Conservation (phyloP, 2,797 vertebrate genomes). For the Bradypodion pumilum region DNA sequence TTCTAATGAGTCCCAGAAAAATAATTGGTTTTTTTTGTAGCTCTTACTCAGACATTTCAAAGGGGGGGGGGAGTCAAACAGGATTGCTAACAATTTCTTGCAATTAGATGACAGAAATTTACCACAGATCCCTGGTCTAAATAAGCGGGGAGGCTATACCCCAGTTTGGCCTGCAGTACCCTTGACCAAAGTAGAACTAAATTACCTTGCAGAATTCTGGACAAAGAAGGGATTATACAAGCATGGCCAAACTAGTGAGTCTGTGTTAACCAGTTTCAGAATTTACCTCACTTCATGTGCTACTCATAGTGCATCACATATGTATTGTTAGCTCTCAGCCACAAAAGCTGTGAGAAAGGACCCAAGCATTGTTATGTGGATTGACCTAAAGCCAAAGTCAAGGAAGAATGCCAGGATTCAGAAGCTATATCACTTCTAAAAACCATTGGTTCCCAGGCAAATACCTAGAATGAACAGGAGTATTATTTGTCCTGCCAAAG, state of each 20-base stretch:
- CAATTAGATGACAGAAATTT: not conserved
- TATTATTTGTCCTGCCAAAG: not conserved
- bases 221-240: not conserved
- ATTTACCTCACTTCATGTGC: not conserved
- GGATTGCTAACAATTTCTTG: not conserved
- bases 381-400: not conserved
- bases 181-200: not conserved
- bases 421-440: not conserved
- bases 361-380: not conserved
- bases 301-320: not conserved
- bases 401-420: not conserved
- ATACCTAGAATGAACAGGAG: not conserved
- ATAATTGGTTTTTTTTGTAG: not conserved
- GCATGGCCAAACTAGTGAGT: not conserved
- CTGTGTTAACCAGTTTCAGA: not conserved
- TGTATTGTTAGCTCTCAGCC: not conserved
- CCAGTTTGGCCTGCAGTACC: no score
- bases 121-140: no score
- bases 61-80: conserved; percentile 1
- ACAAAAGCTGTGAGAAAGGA: not conserved
- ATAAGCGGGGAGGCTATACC: no score
- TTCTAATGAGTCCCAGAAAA: accelerated
- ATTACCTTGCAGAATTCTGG: not conserved
- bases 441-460: not conserved
- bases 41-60: not conserved